Base-by-base conservation (phyloP, 53 echinoderm and acorn worm species). In the Mesocentrotus franciscanus region DNA sequence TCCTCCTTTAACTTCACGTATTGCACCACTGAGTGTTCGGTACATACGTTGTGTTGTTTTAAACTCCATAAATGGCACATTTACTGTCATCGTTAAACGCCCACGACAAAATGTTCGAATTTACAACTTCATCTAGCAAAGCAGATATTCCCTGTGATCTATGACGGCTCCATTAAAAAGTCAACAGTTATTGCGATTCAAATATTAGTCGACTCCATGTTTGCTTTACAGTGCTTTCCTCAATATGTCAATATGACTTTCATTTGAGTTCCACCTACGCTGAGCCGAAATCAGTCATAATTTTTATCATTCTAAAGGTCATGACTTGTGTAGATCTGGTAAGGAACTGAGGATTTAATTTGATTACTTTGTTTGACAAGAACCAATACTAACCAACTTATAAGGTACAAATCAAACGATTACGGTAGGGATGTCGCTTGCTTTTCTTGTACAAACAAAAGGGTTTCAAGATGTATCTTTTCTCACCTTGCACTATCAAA, bases 111-210 rank as follows among this genome's bases (percentile, higher is more conserved):
- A 42, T 18, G 14, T 4, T 36, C 20, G 8, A 78, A 81, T 81
- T 81, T 81, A 81, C 39, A 81, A 42, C 81, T 81, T 42, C 36
- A 81, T 81, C 81, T 81, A 16, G 16, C 22, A 42, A 81, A 81
- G 81, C 81, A 81, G 81, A 36, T 15, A 39, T 22, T 81, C 18
- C 5, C 20, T 42, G 20, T 81, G 81, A 81, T 81, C 81, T 39
- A 81, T 42, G 81, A 81, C 81, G 81, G 42, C 81, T 81, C 76
- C 81, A 42, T 81, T 13, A 39, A 81, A 81, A 22, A 81, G 81
- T 16, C 81, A 81, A 81, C 81, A 81, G 33, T 81, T 81, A 81
- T 81, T 81, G 42, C 81, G 9, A 17, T 16, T 81, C 81, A 81
- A 42, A 36, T 76, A 81, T 81, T 20, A 15, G 17, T 81, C 42